These are phyloP conservation scores for Lemur catta DNA, from an alignment of 2,797 vertebrate species.

Conservation along the genomic window DNA sequence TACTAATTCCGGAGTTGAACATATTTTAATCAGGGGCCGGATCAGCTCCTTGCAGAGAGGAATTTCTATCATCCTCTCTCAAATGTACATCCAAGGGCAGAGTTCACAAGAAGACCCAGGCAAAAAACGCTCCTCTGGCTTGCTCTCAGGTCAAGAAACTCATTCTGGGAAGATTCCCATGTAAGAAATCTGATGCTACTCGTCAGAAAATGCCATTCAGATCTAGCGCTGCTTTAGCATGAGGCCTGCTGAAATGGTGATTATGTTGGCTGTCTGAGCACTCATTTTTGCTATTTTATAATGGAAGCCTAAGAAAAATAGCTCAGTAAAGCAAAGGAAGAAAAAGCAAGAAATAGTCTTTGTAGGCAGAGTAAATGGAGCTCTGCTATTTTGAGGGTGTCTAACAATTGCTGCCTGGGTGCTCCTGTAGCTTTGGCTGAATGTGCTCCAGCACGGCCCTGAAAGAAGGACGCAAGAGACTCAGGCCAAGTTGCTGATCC, in stretches of 20 bases:
- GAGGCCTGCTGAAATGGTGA: neutral
- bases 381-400: neutral
- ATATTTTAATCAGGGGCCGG: conserved; percentile 57
- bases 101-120: conserved; percentile 50
- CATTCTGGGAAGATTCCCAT: conserved; percentile 2
- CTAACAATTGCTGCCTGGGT: neutral
- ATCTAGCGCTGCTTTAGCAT: neutral
- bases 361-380: neutral
- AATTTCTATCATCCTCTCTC: conserved; percentile 47
- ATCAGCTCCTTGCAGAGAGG: conserved; percentile 45
- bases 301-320: neutral
- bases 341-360: neutral
- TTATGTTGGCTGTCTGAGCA: neutral
- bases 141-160: conserved; percentile 28
- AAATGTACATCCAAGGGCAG: conserved; percentile 43
- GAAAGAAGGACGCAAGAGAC: neutral
- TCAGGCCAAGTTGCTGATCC: neutral
- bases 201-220: neutral
- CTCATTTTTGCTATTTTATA: neutral
- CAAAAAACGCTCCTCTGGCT: neutral
- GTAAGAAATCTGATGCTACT: neutral
- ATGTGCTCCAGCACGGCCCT: neutral
- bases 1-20: conserved; percentile 42
- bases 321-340: neutral
- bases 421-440: neutral